Conservation (phyloP, 2,888 invertebrate genomes). For the Microctonus aethiopoides region DNA sequence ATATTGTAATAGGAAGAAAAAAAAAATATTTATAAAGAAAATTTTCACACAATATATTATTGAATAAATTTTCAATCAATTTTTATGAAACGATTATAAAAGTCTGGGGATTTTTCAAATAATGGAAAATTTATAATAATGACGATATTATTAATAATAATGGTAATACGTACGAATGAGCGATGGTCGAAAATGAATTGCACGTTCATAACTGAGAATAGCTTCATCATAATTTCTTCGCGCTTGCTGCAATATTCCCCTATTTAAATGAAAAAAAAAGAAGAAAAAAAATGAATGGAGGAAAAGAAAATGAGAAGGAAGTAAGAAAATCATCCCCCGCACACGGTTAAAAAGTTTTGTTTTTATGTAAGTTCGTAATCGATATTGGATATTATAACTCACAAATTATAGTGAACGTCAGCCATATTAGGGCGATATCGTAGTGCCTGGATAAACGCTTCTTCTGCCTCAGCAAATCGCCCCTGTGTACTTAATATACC, state of each 20-base stretch:
- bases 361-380: background rate
- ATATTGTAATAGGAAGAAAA: background rate
- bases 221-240: conserved; percentile 89
- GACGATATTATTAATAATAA: background rate
- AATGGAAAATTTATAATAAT: background rate
- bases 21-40: background rate
- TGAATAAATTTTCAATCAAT: background rate
- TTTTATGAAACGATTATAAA: background rate
- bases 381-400: conserved; percentile 69
- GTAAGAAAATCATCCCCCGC: background rate
- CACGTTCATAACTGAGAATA: conserved; percentile 89
- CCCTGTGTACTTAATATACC: conserved; percentile 93
- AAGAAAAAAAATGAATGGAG: conserved; percentile 20
- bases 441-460: conserved; percentile 90
- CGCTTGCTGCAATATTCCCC: conserved; percentile 91
- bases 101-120: background rate
- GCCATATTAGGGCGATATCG: conserved; percentile 96
- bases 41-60: background rate
- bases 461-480: conserved; percentile 87
- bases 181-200: conserved; percentile 92
- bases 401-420: conserved; percentile 99
- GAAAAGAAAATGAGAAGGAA: conserved; percentile 5
- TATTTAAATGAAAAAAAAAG: conserved; percentile 63
- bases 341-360: background rate
- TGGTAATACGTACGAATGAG: conserved; percentile 84